A percentile compares a stretch with the other conserved stretches of the same genome.
These are phyloP conservation scores for Botia kubotai DNA, from an alignment of 2,797 vertebrate species.

Conservation along the genomic window DNA sequence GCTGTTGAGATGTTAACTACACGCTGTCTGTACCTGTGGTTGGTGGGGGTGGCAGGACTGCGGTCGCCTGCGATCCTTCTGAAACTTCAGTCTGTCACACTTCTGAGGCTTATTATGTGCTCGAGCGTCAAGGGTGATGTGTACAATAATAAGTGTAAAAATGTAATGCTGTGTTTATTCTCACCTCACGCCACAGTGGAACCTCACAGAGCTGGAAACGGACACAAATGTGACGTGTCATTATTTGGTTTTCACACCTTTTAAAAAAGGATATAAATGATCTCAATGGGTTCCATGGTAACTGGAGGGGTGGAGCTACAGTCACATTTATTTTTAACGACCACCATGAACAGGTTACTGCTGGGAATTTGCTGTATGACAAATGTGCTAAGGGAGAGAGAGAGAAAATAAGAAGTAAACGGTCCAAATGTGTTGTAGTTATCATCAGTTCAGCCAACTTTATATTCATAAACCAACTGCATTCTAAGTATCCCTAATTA, in stretches of 20 bases:
- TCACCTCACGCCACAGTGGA: not conserved
- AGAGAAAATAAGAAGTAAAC: no score
- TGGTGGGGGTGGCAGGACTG: slow-evolving; percentile 97
- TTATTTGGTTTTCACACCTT: not conserved
- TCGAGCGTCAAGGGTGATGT: slow-evolving; percentile 73
- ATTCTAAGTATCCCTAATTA: no score
- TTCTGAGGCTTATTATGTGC: slow-evolving; percentile 99
- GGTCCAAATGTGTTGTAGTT: no score
- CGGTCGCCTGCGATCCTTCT: slow-evolving; percentile 95
- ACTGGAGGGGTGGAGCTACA: slow-evolving; percentile 86
- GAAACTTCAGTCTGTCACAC: slow-evolving; percentile 95
- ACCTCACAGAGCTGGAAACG: not conserved
- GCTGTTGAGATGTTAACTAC: no score
- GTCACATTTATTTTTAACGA: slow-evolving; percentile 95
- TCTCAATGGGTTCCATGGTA: slow-evolving; percentile 96
- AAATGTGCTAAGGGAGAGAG: slow-evolving; percentile 86
- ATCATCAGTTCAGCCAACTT: no score
- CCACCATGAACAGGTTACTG: slow-evolving; percentile 99
- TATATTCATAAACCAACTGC: no score
- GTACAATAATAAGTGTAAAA: not conserved
- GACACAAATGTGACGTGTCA: not conserved
- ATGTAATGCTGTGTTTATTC: not conserved
- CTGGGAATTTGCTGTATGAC: slow-evolving; percentile 99
- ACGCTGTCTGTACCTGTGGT: slow-evolving; percentile 95
- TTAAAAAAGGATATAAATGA: slow-evolving; percentile 95